Evolutionary conservation across 2,888 invertebrate species (phyloP).

Genomic region (Nomada hirtipes): DNA sequence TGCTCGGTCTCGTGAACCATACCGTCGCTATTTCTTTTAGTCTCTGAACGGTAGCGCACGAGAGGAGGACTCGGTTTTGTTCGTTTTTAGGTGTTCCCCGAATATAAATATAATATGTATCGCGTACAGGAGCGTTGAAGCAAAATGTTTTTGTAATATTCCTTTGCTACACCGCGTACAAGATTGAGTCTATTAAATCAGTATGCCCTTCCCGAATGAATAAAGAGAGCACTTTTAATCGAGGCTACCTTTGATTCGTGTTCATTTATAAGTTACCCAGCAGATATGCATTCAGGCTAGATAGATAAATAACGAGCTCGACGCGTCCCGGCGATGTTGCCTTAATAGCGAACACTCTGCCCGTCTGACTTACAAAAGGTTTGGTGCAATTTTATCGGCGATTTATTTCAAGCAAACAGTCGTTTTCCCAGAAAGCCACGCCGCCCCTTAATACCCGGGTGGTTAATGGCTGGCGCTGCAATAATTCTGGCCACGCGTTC

Average conservation of each 20-base stretch:
- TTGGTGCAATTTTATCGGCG: conserved; percentile 32
- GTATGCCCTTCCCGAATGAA: background rate
- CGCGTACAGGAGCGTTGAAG: too few relatives aligned
- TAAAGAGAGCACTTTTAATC: background rate
- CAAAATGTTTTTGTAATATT: too few relatives aligned
- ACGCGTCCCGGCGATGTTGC: background rate
- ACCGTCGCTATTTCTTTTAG: conserved; percentile 38
- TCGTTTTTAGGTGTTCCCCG: conserved; percentile 17
- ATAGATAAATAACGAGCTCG: conserved; percentile 15
- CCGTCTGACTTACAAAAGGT: conserved; percentile 23
- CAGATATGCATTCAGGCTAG: background rate
- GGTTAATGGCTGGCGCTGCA: conserved; percentile 17
- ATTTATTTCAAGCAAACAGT: conserved; percentile 13
- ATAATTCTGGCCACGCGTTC: conserved; percentile 47
- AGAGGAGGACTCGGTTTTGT: background rate
- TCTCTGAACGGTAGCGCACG: conserved; percentile 22
- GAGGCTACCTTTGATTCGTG: background rate
- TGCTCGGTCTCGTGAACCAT: conserved; percentile 59
- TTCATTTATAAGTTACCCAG: background rate
- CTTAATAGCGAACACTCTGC: conserved; percentile 12
- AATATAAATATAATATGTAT: background rate
- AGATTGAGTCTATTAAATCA: background rate
- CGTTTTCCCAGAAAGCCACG: conserved; percentile 29
- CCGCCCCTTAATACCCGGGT: conserved; percentile 19
- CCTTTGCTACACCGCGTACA: too few relatives aligned